Conservation (phyloP, 1,140 invertebrate genomes). For the Drosophila paulistorum region DNA sequence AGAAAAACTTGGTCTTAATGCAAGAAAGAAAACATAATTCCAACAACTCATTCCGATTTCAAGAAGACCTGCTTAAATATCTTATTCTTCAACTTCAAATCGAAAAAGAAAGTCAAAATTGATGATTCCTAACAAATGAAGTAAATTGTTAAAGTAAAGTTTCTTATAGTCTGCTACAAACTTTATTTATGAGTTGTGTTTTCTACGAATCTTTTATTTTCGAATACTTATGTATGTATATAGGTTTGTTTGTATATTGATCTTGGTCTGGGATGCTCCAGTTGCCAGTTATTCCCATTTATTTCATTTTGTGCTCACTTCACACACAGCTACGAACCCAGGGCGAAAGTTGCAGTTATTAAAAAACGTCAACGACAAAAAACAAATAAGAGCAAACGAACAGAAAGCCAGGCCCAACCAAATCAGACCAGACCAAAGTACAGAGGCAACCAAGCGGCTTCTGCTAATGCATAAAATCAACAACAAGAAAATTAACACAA, state of each 20-base stretch:
- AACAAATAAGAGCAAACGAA: constrained; percentile 29
- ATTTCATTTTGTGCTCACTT: constrained; percentile 13
- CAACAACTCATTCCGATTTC: too few relatives aligned
- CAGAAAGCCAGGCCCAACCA: neutral
- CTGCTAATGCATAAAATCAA: constrained; percentile 56
- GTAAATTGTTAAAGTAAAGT: too few relatives aligned
- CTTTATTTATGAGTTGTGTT: neutral
- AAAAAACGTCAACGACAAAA: constrained; percentile 35
- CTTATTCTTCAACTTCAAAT: too few relatives aligned
- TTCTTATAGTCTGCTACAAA: neutral
- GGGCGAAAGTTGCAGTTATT: constrained; percentile 37
- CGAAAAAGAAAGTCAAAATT: too few relatives aligned
- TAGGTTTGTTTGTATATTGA: neutral
- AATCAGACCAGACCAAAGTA: neutral
- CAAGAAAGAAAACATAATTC: too few relatives aligned
- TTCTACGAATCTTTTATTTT: neutral
- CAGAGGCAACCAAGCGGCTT: constrained; percentile 38
- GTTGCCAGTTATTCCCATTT: constrained; percentile 2
- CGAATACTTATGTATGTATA: too few relatives aligned
- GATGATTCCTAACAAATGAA: too few relatives aligned
- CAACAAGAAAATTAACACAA: constrained; percentile 56
- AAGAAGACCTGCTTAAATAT: too few relatives aligned
- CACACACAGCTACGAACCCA: constrained; percentile 45
- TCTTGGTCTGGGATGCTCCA: constrained; percentile 7
- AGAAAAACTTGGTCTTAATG: too few relatives aligned